Evolutionary conservation across 1,140 invertebrate genomes (phyloP).

Genomic region (Drosophila ironensis): DNA sequence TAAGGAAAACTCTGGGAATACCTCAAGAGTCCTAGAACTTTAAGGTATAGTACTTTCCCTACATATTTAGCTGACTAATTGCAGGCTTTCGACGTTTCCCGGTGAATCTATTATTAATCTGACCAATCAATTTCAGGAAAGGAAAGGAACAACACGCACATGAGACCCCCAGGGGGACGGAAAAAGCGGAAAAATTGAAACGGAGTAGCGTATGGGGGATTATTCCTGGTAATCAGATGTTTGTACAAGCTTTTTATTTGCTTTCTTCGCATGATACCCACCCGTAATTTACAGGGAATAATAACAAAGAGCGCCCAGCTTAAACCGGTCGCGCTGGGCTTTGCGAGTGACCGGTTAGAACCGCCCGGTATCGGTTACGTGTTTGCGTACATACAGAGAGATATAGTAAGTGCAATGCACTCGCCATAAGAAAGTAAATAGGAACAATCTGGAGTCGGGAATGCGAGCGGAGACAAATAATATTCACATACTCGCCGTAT

Average conservation of each 20-base stretch:
- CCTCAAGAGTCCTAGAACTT: too few species aligned
- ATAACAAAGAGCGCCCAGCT: conserved; percentile 12
- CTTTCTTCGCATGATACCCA: conserved; percentile 4
- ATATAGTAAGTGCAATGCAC: conserved; percentile 67
- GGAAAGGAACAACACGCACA: conserved; percentile 10
- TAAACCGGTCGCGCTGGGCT: conserved; percentile 23
- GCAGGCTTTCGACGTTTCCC: not conserved
- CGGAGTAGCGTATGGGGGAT: not conserved
- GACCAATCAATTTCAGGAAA: conserved; percentile 11
- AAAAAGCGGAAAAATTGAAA: not conserved
- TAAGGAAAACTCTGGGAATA: not conserved
- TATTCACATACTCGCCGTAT: not conserved
- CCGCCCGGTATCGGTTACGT: conserved; percentile 34
- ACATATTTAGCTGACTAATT: conserved; percentile 14
- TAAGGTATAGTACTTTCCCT: not conserved
- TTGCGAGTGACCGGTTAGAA: conserved; percentile 50
- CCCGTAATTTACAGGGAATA: conserved; percentile 10
- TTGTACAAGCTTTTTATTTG: conserved; percentile 34
- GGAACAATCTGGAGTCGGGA: conserved; percentile 23
- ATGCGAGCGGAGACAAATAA: not conserved
- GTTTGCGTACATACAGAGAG: too few species aligned
- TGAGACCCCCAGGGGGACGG: not conserved
- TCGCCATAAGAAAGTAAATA: conserved; percentile 11
- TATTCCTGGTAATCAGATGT: conserved; percentile 25
- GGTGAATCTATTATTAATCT: conserved; percentile 25